Base-by-base conservation (phyloP, 2,888 invertebrate species). In the Philonicus albiceps region DNA sequence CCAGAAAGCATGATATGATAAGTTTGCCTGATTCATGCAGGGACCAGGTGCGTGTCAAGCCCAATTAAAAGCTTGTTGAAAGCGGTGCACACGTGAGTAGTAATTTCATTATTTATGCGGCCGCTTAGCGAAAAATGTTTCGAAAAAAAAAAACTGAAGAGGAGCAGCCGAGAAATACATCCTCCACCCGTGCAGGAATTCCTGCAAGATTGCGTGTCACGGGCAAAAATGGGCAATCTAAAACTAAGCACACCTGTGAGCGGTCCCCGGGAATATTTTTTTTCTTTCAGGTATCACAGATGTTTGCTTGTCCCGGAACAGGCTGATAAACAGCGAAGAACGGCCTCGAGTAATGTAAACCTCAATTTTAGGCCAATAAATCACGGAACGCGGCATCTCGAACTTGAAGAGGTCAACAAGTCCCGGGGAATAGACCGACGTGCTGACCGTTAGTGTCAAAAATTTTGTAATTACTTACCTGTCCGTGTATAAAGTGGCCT, bases 381-480 rank as follows among this genome's bases (percentile, higher is more conserved):
- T 81, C 81, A 81, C 55, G 19, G 22, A 8, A 11, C 64, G 64
- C 81, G 81, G 81, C 81, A 81, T 81, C 81, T 27, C 81, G 19
- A 22, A n/a, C 55, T 34, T 16, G 7, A 13, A 74, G 78, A 78
- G 78, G 64, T 81, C 64, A 81, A 49, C 27, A 81, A 55, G 81
- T 81, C 81, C 49, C 80, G 11, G 64, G 30, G 81, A 81, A 81
- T 81, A 34, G 34, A 34, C 49, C 64, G n/a, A n/a, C 76, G 72
- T 64, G 81, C 64, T 84, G 84, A 84, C 84, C 84, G 84, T 84
- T 84, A 84, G 84, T 84, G 84, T 84, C 73, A 84, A 84, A 84
- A 84, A 84, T 84, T 84, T 84, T 84, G 84, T 84, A 84, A 84
- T 84, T 84, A 84, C 84, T 84, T 84, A 84, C 84, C 73, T 73